Evolutionary conservation across 64 coral and sea anemone genomes (phyloP), one percentile per base, ranked within the genome.

Genomic region (Pocillopora damicornis): DNA sequence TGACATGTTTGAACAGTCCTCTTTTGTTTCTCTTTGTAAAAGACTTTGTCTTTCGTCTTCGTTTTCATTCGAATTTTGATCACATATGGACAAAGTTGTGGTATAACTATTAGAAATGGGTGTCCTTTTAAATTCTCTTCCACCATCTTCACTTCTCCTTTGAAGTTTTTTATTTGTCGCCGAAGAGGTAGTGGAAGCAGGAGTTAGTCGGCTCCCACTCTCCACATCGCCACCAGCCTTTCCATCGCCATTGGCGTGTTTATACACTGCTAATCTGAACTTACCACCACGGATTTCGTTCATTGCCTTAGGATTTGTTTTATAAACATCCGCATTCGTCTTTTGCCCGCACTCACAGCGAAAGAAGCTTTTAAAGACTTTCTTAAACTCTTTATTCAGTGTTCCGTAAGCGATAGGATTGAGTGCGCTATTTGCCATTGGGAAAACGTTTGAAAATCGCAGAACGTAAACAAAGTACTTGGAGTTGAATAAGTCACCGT

Each of bases 391-490:
- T 37, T 89, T 87, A 62, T 97, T 97, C 22, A 97, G 79, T 4
- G 94, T 95, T 35, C 94, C 94, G 73, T 97, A 97, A 0, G 91
- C 91, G 62, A 97, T 97, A 5, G 94, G 94, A 37, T 97, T 97
- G 23, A 97, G 65, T 56, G 94, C 94, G 26, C 94, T 97, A 35
- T 97, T 97, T 2, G 94, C 94, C 94, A 97, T 97, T 1, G 94
- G 94, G 64, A 97, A 97, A 13, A 97, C 94, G 77, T 97, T 97
- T 4, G 94, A 83, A 76, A 97, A 97, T 35, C 94, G 82, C 15
- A 97, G 78, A 8, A 97, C 89, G 14, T 97, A 97, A 37, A 97
- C 64, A 26, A 62, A 58, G 78, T 97, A 97, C 5, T 89, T 92
- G 0, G 71, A 83, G 14, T 63, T 68, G 17, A 4, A 34, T 10